Conservation (phyloP, 2,888 invertebrate genomes). For the Liopterus haemorrhoidalis region DNA sequence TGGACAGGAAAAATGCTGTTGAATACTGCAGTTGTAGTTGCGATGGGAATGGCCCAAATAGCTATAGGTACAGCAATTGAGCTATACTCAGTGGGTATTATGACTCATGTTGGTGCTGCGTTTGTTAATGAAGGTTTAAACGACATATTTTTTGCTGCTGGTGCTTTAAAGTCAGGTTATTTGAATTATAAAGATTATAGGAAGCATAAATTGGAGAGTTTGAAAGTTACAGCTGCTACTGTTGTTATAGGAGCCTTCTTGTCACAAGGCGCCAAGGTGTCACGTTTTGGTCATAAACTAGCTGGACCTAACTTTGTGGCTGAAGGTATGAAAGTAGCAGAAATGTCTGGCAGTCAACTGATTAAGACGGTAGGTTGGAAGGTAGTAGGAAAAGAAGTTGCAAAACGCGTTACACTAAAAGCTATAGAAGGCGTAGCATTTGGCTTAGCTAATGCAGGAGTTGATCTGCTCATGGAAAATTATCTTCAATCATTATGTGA, state of each 20-base stretch:
- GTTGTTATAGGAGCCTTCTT: conserved; percentile 17
- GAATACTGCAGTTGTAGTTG: conserved; percentile 22
- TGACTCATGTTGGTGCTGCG: conserved; percentile 26
- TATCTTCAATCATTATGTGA: conserved; percentile 21
- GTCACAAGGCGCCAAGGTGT: conserved; percentile 16
- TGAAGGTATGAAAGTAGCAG: conserved; percentile 14
- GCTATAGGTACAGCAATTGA: conserved; percentile 27
- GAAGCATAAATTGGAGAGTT: conserved; percentile 24
- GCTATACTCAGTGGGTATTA: conserved; percentile 23
- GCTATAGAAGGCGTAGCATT: conserved; percentile 18
- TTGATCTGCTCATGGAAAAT: conserved; percentile 21
- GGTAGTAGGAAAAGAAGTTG: conserved; percentile 17
- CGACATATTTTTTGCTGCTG: conserved; percentile 31
- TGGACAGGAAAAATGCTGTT: conserved; percentile 28
- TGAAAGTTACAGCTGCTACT: conserved; percentile 19
- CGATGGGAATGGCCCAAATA: conserved; percentile 31
- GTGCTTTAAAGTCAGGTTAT: conserved; percentile 24
- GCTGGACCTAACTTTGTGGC: conserved; percentile 1
- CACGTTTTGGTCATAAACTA: conserved; percentile 24
- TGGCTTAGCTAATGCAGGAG: conserved; percentile 15
- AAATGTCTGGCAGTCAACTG: conserved; percentile 17
- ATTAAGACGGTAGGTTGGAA: conserved; percentile 11
- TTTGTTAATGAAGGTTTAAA: conserved; percentile 32
- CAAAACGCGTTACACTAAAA: conserved; percentile 19
- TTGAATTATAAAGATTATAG: conserved; percentile 31